These are phyloP conservation scores for Stictocephala bisonia DNA, from an alignment of 2,888 invertebrate species.

Conservation along the genomic window DNA sequence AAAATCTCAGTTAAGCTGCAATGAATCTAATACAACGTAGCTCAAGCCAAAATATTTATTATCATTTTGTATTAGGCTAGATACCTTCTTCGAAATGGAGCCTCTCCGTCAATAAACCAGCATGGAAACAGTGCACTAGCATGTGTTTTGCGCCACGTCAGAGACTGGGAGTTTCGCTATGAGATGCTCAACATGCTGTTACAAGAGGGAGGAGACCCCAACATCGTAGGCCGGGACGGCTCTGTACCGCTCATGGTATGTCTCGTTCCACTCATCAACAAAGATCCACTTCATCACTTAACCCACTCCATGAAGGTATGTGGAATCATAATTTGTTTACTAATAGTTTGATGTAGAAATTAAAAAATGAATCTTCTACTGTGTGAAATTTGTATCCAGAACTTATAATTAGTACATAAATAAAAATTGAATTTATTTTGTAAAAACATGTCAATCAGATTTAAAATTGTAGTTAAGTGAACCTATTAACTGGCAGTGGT, in stretches of 20 bases:
- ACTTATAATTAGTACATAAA: neutral
- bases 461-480: too few species aligned
- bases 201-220: constrained; percentile 73
- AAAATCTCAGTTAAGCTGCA: too few species aligned
- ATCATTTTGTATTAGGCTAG: constrained; percentile 63
- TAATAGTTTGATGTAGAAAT: too few species aligned
- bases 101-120: constrained; percentile 76
- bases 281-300: constrained; percentile 77
- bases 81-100: constrained; percentile 72
- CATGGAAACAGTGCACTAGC: constrained; percentile 76
- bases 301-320: constrained; percentile 78
- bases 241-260: constrained; percentile 81
- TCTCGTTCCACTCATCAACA: constrained; percentile 78
- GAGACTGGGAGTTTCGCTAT: constrained; percentile 76
- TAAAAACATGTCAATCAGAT: too few species aligned
- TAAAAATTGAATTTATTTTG: too few species aligned
- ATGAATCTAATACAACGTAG: too few species aligned
- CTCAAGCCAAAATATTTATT: neutral
- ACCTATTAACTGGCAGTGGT: too few species aligned
- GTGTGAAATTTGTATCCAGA: too few species aligned
- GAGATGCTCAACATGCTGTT: constrained; percentile 72
- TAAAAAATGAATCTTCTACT: too few species aligned
- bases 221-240: constrained; percentile 77
- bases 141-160: constrained; percentile 76
- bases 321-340: too few species aligned